A percentile compares a stretch with the other conserved stretches of the same genome.
phyloP scores from a whole-genome alignment of 2,888 invertebrate genomes.

The Campaea margaritaria region DNA sequence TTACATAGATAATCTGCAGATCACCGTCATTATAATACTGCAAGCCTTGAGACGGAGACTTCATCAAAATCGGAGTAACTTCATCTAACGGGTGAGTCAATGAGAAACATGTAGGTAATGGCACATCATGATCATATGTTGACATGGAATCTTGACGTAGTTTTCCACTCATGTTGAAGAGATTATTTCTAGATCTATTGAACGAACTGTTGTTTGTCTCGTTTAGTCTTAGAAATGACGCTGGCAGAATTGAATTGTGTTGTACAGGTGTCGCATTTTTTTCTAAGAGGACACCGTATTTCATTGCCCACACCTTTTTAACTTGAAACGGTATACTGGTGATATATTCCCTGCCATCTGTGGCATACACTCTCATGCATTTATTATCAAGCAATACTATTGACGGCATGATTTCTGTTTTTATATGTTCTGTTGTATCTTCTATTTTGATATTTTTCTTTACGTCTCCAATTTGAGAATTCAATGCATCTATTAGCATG shows the following conservation, averaged over 20 bases:
- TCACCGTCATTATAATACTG: constrained; percentile 88
- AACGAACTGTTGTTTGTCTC: constrained; percentile 72
- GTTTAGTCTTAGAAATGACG: constrained; percentile 69
- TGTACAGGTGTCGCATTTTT: constrained; percentile 82
- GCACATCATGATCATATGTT: constrained; percentile 76
- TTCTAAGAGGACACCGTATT: constrained; percentile 94
- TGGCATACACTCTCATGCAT: constrained; percentile 91
- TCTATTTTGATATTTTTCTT: constrained; percentile 81
- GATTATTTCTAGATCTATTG: constrained; percentile 61
- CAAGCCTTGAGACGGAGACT: constrained; percentile 85
- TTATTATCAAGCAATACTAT: constrained; percentile 91
- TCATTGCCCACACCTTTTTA: constrained; percentile 92
- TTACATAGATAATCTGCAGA: constrained; percentile 90
- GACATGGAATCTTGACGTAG: constrained; percentile 69
- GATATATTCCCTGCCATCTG: constrained; percentile 93
- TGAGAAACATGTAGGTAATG: constrained; percentile 93
- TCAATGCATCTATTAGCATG: constrained; percentile 81
- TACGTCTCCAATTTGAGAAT: constrained; percentile 78
- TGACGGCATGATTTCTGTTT: constrained; percentile 86
- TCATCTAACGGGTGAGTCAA: constrained; percentile 96
- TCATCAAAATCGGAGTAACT: constrained; percentile 92
- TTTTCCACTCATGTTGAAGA: constrained; percentile 73
- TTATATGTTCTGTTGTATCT: constrained; percentile 78
- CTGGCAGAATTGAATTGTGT: constrained; percentile 66
- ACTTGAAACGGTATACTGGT: constrained; percentile 93